A percentile compares a stretch with the other conserved stretches of the same genome.
phyloP scores from a whole-genome alignment of 2,797 vertebrate species.

The Acanthurus lineatus region DNA sequence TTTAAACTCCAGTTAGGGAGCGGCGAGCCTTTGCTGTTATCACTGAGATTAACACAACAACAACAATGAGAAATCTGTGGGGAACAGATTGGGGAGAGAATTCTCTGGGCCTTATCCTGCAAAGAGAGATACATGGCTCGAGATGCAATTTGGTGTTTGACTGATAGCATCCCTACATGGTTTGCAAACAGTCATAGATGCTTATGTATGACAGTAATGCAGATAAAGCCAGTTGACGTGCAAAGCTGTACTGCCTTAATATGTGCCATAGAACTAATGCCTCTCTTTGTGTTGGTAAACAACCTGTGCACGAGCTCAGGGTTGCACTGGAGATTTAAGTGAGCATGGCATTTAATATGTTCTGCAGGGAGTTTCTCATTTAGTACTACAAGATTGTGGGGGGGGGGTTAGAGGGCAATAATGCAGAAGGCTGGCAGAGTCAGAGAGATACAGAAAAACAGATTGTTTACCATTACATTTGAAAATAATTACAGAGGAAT shows the following conservation, averaged over 20 bases:
- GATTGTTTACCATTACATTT: neutral
- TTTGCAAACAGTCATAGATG: slow-evolving; percentile 28
- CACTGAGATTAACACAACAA: slow-evolving; percentile 64
- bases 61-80: slow-evolving; percentile 61
- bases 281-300: neutral
- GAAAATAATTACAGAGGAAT: neutral
- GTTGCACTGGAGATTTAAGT: slow-evolving; percentile 1
- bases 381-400: neutral
- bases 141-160: slow-evolving; percentile 13
- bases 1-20: slow-evolving; percentile 61
- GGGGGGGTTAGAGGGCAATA: neutral
- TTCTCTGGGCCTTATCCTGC: slow-evolving; percentile 48
- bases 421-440: neutral
- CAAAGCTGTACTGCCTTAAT: neutral
- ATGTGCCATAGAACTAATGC: slow-evolving; percentile 16
- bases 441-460: neutral
- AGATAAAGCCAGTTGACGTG: slow-evolving; percentile 2
- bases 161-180: slow-evolving; percentile 25
- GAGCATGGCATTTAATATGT: neutral
- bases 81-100: slow-evolving; percentile 49
- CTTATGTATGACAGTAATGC: neutral
- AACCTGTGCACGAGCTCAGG: neutral
- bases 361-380: neutral
- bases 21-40: slow-evolving; percentile 49
- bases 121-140: slow-evolving; percentile 32